Evolutionary conservation across 2,113 vertebrate species (phyloP).

Genomic region (Pangasianodon gigas): DNA sequence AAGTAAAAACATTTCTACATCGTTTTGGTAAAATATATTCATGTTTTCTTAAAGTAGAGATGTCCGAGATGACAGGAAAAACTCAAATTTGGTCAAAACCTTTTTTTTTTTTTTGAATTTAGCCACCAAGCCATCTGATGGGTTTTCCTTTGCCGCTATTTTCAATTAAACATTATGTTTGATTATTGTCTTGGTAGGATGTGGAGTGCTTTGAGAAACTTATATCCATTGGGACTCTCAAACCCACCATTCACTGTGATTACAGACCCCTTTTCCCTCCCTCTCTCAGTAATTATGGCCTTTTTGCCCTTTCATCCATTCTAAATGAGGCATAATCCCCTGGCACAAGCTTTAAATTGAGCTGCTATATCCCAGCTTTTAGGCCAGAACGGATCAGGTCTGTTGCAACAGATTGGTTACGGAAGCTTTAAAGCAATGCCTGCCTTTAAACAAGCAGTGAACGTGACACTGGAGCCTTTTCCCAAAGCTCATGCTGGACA

Average conservation of each 20-base stretch:
- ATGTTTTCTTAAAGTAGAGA: neutral
- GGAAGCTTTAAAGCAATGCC: conserved; percentile 19
- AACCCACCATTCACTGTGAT: conserved; percentile 9
- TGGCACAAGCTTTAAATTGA: conserved; percentile 60
- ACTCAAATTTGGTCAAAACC: neutral
- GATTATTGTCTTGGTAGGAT: conserved; percentile 16
- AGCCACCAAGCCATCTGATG: neutral
- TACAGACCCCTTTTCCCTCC: conserved; percentile 54
- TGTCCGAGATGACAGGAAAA: neutral
- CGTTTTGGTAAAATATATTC: too few species aligned
- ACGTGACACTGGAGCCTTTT: neutral
- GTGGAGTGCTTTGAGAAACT: neutral
- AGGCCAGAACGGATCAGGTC: conserved; percentile 12
- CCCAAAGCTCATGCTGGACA: neutral
- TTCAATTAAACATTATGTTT: conserved; percentile 16
- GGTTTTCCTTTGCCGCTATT: neutral
- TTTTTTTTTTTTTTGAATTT: neutral
- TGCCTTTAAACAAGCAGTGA: neutral
- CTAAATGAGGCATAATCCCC: conserved; percentile 62
- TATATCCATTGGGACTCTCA: neutral
- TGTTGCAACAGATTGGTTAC: conserved; percentile 31
- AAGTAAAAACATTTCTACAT: neutral
- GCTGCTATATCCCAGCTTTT: conserved; percentile 28
- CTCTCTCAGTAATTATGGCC: conserved; percentile 61
- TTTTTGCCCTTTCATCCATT: conserved; percentile 70